Evolutionary conservation across 2,888 invertebrate species (phyloP), one percentile per base, ranked within the genome.

Genomic region (Pristionchus exspectatus): DNA sequence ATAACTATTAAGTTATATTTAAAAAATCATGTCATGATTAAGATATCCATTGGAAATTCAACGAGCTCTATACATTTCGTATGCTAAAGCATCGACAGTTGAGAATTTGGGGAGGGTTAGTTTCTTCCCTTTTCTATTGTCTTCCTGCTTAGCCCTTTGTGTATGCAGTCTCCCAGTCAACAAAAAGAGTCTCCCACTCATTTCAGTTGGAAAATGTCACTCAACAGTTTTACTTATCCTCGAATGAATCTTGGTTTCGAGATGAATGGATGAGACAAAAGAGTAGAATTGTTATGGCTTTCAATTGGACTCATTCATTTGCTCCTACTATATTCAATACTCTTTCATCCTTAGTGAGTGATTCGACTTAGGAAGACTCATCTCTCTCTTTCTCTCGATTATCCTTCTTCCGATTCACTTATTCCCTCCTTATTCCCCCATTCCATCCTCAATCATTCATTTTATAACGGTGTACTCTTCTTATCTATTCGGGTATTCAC

Each of bases 391-490:
- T 84, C 84, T 56, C 50, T 84, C 83, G 33, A 50, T 83, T 54
- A 56, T 59, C 30, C 66, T 59, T 66, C 66, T 86, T 86, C 59
- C 50, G 27, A 27, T 59, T 84, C 14, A 50, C 59, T 24, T 54
- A 27, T 86, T n/a, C 63, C 38, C 16, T 63, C 38, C 59, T 24
- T 59, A 33, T 85, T 50, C 44, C 44, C 44, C 44, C 44, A 50
- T 50, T 50, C 56, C 59, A 54, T 84, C 84, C n/a, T 56, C 84
- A 84, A 24, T 59, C 59, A 24, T 91, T 92, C 88, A 91, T 91
- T 66, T 81, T 92, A 50, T 50, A 3, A 90, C 90, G 16, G 88
- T 91, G 81, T 92, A 92, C 72, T 77, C 27, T 30, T n/a, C 56
- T 18, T 63, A 30, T 63, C 33, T 63, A 16, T 24, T 86, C 38